Evolutionary conservation across 2,888 invertebrate genomes (phyloP).

Genomic region (Lasioglossum pauxillum): DNA sequence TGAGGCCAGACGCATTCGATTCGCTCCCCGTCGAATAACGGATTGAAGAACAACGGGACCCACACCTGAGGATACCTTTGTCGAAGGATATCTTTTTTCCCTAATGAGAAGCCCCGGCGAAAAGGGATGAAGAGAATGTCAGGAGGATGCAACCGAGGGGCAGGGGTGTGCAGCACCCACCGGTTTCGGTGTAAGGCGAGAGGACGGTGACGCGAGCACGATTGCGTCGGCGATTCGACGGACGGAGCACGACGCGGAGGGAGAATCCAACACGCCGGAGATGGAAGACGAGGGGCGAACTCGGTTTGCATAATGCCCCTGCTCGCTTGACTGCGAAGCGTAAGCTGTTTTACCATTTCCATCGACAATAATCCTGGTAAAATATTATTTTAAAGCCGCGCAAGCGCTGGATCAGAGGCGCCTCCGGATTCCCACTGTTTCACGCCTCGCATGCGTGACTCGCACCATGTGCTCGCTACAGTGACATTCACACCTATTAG

Average conservation of each 20-base stretch:
- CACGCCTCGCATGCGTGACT: neutral
- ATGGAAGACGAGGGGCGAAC: slow-evolving; percentile 69
- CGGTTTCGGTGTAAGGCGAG: slow-evolving; percentile 35
- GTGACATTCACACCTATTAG: neutral
- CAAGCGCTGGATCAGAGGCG: slow-evolving; percentile 34
- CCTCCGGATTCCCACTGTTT: slow-evolving; percentile 15
- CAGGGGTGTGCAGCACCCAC: neutral
- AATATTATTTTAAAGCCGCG: slow-evolving; percentile 81
- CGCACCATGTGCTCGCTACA: neutral
- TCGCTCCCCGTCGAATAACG: slow-evolving; percentile 46
- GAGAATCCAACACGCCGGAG: slow-evolving; percentile 38
- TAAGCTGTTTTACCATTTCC: slow-evolving; percentile 79
- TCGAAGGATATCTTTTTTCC: slow-evolving; percentile 64
- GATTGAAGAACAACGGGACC: slow-evolving; percentile 45
- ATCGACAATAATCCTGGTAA: slow-evolving; percentile 79
- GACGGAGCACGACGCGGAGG: slow-evolving; percentile 21
- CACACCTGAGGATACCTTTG: slow-evolving; percentile 51
- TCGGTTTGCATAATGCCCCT: slow-evolving; percentile 80
- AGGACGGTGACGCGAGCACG: slow-evolving; percentile 49
- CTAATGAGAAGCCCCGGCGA: slow-evolving; percentile 60
- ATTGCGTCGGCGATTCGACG: slow-evolving; percentile 59
- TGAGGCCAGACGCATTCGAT: slow-evolving; percentile 52
- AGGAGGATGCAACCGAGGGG: slow-evolving; percentile 7
- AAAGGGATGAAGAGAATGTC: slow-evolving; percentile 44
- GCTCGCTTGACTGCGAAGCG: slow-evolving; percentile 75